Percentiles rank a stretch among this genome's conserved stretches.
These are phyloP conservation scores for Teleiodes luculella DNA, from an alignment of 2,888 invertebrate species.

Conservation along the genomic window DNA sequence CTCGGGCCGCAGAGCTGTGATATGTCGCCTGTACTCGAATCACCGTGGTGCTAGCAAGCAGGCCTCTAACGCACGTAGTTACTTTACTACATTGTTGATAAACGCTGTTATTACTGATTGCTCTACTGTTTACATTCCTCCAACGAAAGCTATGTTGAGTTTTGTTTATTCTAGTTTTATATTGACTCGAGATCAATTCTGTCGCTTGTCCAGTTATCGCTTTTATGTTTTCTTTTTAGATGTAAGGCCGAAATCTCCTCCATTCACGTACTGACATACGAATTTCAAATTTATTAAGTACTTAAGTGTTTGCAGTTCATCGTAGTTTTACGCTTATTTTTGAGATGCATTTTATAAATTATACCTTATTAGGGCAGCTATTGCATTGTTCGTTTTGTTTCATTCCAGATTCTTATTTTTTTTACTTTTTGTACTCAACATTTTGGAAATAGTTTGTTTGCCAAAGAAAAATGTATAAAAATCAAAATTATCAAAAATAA, in stretches of 20 bases:
- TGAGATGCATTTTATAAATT: conserved; percentile 64
- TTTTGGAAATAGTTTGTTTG: conserved; percentile 60
- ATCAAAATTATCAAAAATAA: conserved; percentile 47
- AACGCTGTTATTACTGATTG: conserved; percentile 58
- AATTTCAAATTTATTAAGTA: conserved; percentile 67
- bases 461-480: conserved; percentile 70
- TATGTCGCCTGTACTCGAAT: conserved; percentile 32
- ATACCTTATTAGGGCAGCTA: conserved; percentile 70
- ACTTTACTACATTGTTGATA: conserved; percentile 67
- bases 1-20: conserved; percentile 24
- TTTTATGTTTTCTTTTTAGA: conserved; percentile 54
- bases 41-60: conserved; percentile 68
- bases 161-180: conserved; percentile 72
- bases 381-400: conserved; percentile 59
- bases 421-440: conserved; percentile 47
- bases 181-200: conserved; percentile 55
- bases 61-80: conserved; percentile 55
- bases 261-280: conserved; percentile 57
- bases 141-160: conserved; percentile 72
- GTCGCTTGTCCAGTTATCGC: conserved; percentile 64
- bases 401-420: conserved; percentile 61
- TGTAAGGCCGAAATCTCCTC: conserved; percentile 61
- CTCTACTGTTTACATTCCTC: conserved; percentile 76
- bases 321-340: conserved; percentile 66
- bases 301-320: conserved; percentile 63